Evolutionary conservation across 2,113 vertebrate species (phyloP).

Genomic region (Octodon degus): DNA sequence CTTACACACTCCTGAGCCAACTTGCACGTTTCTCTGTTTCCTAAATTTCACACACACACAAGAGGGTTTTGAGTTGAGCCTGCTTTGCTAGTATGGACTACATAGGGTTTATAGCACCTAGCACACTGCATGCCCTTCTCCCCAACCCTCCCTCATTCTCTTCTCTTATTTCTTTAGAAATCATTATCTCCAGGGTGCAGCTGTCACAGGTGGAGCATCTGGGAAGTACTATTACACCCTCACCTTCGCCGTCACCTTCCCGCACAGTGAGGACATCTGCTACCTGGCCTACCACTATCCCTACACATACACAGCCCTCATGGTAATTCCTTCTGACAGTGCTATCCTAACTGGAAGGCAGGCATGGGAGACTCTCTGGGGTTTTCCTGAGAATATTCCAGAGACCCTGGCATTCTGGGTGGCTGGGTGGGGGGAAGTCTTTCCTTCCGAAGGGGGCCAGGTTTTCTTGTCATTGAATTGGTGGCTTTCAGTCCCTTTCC

Average conservation of each 20-base stretch:
- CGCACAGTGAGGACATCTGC: constrained; percentile 92
- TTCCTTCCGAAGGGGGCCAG: not conserved
- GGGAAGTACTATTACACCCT: constrained; percentile 90
- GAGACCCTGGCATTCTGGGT: not conserved
- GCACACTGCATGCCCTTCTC: too few relatives aligned
- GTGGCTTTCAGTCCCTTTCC: not conserved
- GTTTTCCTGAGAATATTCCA: not conserved
- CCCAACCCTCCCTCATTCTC: not conserved
- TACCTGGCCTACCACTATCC: constrained; percentile 97
- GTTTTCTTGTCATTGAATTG: not conserved
- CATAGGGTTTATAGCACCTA: not conserved
- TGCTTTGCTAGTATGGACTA: not conserved
- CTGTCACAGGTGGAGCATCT: constrained; percentile 56
- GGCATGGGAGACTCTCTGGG: not conserved
- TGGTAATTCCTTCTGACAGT: constrained; percentile 85
- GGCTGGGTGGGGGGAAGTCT: too few relatives aligned
- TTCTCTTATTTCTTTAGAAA: constrained; percentile 87
- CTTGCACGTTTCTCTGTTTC: not conserved
- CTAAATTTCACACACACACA: not conserved
- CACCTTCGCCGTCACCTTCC: constrained; percentile 92
- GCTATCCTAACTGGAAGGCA: not conserved
- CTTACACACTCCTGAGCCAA: not conserved
- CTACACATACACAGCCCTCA: constrained; percentile 93
- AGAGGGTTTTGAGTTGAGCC: not conserved
- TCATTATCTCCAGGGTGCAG: constrained; percentile 83